Conservation (phyloP, 1,140 invertebrate genomes). For the Pachyrhynchus sulphureomaculatus region DNA sequence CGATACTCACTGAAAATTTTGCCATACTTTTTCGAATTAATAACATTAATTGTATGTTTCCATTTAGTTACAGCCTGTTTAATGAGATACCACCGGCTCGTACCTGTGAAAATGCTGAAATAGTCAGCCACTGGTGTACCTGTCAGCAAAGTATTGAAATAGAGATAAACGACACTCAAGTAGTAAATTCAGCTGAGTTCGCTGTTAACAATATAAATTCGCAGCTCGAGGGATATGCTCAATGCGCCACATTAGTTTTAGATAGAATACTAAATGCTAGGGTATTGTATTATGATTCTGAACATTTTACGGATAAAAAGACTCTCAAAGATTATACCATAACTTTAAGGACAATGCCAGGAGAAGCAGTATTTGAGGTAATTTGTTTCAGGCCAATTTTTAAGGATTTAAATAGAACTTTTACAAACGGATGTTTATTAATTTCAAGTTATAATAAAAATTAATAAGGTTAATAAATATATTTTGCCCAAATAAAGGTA, state of each 20-base stretch:
- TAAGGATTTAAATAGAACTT: too few species aligned
- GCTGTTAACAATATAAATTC: conserved; percentile 65
- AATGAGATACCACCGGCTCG: conserved; percentile 67
- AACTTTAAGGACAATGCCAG: conserved; percentile 65
- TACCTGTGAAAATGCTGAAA: conserved; percentile 72
- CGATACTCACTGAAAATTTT: too few species aligned
- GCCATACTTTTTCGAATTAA: too few species aligned
- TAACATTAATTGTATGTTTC: too few species aligned
- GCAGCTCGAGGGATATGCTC: conserved; percentile 58
- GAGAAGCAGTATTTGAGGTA: conserved; percentile 74
- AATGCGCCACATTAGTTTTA: conserved; percentile 61
- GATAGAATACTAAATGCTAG: conserved; percentile 59
- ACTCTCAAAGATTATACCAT: conserved; percentile 65
- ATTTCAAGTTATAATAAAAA: too few species aligned
- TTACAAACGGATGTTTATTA: too few species aligned
- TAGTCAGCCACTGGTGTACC: conserved; percentile 82
- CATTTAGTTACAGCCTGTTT: conserved; percentile 68
- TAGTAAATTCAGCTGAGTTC: conserved; percentile 55
- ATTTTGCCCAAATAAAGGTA: too few species aligned
- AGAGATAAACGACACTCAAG: conserved; percentile 53
- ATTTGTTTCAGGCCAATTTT: too few species aligned
- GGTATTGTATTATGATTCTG: conserved; percentile 52
- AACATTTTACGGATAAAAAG: conserved; percentile 47
- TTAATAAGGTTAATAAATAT: too few species aligned
- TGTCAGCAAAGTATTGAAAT: conserved; percentile 66